Percentiles rank a stretch among this genome's conserved stretches.
Evolutionary conservation across 2,113 vertebrate species (phyloP).

Genomic region (Otis tarda): DNA sequence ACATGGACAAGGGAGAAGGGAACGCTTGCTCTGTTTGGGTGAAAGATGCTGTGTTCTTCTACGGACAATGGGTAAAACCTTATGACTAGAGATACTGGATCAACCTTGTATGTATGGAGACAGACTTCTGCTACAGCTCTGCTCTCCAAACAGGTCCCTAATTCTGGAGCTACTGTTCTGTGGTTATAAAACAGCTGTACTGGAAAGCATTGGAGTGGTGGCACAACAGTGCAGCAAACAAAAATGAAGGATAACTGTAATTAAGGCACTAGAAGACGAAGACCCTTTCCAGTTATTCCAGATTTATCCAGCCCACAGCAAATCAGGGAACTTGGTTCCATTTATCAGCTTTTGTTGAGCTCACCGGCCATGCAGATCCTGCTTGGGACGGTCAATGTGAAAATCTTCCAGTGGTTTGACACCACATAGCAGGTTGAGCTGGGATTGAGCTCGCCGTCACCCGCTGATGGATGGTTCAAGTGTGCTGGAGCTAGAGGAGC

Average conservation of each 20-base stretch:
- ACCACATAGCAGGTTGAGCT: neutral
- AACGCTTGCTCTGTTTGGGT: too few relatives aligned
- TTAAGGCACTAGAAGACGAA: neutral
- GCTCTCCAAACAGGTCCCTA: neutral
- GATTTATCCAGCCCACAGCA: neutral
- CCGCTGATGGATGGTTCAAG: slow-evolving; percentile 41
- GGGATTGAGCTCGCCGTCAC: slow-evolving; percentile 26
- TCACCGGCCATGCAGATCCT: slow-evolving; percentile 13
- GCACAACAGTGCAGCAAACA: neutral
- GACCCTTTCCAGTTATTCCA: neutral
- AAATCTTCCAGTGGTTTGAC: neutral
- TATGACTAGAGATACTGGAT: too few relatives aligned
- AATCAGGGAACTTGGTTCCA: neutral
- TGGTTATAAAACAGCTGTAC: neutral
- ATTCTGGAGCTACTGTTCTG: neutral
- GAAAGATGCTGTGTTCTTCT: too few relatives aligned
- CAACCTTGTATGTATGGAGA: too few relatives aligned
- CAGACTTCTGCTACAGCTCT: neutral
- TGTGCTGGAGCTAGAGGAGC: neutral
- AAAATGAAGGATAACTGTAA: neutral
- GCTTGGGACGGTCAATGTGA: slow-evolving; percentile 6
- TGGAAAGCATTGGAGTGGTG: neutral
- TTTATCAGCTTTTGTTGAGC: neutral
- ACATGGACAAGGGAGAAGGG: too few relatives aligned
- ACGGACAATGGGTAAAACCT: too few relatives aligned